These are phyloP conservation scores for Hirundichthys speculiger DNA, from an alignment of 2,113 vertebrate genomes.

Conservation along the genomic window DNA sequence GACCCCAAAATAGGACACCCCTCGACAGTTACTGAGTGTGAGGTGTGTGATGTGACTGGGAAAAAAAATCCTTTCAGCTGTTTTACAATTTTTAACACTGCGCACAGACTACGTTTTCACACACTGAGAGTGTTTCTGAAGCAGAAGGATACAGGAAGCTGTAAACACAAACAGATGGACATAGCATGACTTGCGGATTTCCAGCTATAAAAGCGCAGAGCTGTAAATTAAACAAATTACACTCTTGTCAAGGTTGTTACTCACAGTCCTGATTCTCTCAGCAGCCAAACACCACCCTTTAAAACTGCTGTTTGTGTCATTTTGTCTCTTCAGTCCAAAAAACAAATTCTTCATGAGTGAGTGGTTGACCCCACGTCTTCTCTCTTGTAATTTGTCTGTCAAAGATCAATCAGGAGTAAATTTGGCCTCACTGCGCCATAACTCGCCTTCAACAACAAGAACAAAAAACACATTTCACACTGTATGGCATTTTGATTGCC, in stretches of 20 bases:
- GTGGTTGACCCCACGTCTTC: not conserved
- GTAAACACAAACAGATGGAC: slow-evolving; percentile 4
- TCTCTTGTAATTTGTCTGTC: not conserved
- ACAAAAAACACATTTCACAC: no score
- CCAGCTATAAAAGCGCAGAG: not conserved
- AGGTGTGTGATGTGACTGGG: no score
- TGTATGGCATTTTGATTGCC: no score
- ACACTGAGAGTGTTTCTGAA: not conserved
- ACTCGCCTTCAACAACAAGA: not conserved
- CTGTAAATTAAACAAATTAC: slow-evolving; percentile 4
- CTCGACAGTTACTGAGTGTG: no score
- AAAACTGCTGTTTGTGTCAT: not conserved
- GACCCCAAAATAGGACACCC: no score
- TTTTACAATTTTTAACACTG: no score
- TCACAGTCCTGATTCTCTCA: no score
- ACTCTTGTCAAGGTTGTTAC: no score
- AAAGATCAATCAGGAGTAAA: not conserved
- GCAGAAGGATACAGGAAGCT: slow-evolving; percentile 7
- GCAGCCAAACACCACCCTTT: not conserved
- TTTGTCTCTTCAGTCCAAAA: not conserved
- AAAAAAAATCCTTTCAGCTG: no score
- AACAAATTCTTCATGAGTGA: not conserved
- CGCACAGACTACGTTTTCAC: no score
- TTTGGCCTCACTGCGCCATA: not conserved
- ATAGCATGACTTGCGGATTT: not conserved